phyloP scores from a whole-genome alignment of 2,797 vertebrate species.

The Chaunax sp. region DNA sequence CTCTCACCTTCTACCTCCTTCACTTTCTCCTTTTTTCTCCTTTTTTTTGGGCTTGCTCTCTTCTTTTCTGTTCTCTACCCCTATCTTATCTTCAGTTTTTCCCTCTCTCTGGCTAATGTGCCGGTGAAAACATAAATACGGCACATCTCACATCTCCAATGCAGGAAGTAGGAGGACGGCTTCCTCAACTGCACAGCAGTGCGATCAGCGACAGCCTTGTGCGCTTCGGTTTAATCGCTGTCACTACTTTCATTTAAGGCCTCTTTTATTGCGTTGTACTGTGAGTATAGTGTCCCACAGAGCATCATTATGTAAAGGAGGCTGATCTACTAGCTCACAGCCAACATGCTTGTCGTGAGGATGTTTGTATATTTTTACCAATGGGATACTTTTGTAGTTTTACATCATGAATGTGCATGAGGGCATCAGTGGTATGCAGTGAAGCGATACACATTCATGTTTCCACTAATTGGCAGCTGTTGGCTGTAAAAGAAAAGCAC shows the following conservation, averaged over 20 bases:
- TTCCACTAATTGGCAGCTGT: background rate
- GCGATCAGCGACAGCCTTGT: constrained; percentile 20
- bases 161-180: constrained; percentile 9
- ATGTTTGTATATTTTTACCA: background rate
- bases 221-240: constrained; percentile 5
- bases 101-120: too few relatives aligned
- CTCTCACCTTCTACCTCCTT: background rate
- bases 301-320: background rate
- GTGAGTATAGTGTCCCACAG: background rate
- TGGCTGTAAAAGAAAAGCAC: too few relatives aligned
- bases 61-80: background rate
- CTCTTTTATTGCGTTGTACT: background rate
- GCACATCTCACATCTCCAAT: constrained; percentile 1
- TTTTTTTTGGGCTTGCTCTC: background rate
- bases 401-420: too few relatives aligned
- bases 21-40: background rate
- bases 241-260: constrained; percentile 5
- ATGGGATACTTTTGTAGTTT: background rate
- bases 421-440: background rate
- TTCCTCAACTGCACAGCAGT: constrained; percentile 6
- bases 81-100: constrained; percentile 1
- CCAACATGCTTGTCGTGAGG: background rate
- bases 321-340: constrained; percentile 1
- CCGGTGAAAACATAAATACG: too few relatives aligned
- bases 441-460: background rate